A percentile compares a stretch with the other conserved stretches of the same genome.
These are phyloP conservation scores for Euwallacea similis DNA, from an alignment of 1,140 invertebrate genomes.

Conservation along the genomic window DNA sequence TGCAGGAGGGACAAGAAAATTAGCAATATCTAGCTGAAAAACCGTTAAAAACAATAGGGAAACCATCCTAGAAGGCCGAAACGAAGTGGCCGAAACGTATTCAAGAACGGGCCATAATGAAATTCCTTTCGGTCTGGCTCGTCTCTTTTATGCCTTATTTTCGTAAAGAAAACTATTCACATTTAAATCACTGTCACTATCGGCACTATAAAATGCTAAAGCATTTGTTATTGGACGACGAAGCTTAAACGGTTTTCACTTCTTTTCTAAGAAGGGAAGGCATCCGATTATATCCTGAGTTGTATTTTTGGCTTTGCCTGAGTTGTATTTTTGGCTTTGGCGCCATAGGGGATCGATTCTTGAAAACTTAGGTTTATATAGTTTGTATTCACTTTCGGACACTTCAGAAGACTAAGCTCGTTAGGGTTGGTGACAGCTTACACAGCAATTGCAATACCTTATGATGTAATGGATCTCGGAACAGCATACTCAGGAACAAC, in stretches of 20 bases:
- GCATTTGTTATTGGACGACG: conserved; percentile 20
- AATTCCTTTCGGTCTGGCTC: conserved; percentile 25
- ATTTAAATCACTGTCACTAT: conserved; percentile 35
- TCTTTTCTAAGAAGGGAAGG: conserved; percentile 17
- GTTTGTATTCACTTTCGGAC: no score
- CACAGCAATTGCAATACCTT: no score
- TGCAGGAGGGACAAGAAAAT: no score
- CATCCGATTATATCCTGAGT: conserved; percentile 14
- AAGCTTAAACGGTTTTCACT: conserved; percentile 25
- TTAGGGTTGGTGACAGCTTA: no score
- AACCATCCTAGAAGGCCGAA: no score
- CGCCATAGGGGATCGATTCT: background rate
- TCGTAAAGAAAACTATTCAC: conserved; percentile 27
- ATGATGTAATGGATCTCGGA: no score
- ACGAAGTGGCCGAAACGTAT: conserved; percentile 1
- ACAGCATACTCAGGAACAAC: no score
- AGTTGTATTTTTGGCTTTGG: conserved; percentile 5
- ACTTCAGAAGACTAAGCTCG: no score
- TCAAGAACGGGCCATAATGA: conserved; percentile 22
- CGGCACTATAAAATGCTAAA: conserved; percentile 31
- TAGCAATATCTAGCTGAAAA: no score
- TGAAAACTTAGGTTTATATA: background rate
- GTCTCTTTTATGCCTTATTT: conserved; percentile 23
- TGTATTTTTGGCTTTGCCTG: conserved; percentile 6
- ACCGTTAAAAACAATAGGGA: no score